Base-by-base conservation (phyloP, 1,140 invertebrate species). In the Cryptotermes secundus region DNA sequence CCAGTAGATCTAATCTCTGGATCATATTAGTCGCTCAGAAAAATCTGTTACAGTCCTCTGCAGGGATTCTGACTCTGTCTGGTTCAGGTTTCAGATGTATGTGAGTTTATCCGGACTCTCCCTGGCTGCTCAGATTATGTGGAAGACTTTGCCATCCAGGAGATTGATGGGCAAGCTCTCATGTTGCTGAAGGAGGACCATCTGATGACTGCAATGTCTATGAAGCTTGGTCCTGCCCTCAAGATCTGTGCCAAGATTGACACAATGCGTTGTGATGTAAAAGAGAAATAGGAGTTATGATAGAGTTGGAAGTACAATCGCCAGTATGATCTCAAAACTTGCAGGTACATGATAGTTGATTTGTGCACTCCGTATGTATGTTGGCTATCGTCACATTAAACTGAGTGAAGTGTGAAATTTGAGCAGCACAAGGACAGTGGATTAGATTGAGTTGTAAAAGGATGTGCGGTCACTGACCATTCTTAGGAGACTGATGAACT, bases 171-270 rank as follows among this genome's bases (percentile, higher is more conserved):
- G 0, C 97, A 99, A 88, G 97, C 97, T 12, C 89, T 99, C 34
- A 93, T 99, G 91, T 90, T 99, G 80, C 93, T 99, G n/a, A 97
- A 97, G 88, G 97, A 97, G 85, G 97, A 99, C 88, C 97, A 99
- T 90, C 90, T 99, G 19, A 98, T 99, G 92, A 95, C 95, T 42
- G 96, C 97, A 9, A 97, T 99, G 94, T 95, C 94, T 53, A 98
- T 99, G 92, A 98, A 98, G 88, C 92, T 99, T 0, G 98, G 97
- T 2, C 97, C 97, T 0, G 97, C 97, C 1, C 90, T 99, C 26
- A 99, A 99, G 91, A 98, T 99, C 72, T 97, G 97, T 86, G 95
- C 96, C 26, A 94, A 93, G 87, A 96, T 97, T 80, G 95, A 96
- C 87, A 92, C 94, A 3, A 94, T 96, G 91, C 91, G 94, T 1